A percentile compares a stretch with the other conserved stretches of the same genome.
Evolutionary conservation across 2,113 vertebrate species (phyloP).

Genomic region (Colaptes auratus): DNA sequence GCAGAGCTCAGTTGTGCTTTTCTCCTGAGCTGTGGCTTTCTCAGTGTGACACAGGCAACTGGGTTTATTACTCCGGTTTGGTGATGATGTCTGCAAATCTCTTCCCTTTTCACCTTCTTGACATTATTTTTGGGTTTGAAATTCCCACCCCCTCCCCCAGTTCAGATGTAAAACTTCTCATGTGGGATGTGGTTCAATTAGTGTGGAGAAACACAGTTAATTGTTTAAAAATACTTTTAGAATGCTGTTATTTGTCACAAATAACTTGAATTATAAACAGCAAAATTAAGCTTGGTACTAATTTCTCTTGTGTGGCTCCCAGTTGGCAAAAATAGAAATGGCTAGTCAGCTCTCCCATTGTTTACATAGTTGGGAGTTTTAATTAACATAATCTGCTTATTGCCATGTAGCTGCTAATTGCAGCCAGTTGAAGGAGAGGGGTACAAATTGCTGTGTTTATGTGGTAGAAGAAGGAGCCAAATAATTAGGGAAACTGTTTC

Average conservation of each 20-base stretch:
- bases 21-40: slow-evolving; percentile 43
- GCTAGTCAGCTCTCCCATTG: slow-evolving; percentile 69
- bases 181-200: not conserved
- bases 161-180: not conserved
- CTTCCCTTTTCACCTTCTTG: not conserved
- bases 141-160: too few relatives aligned
- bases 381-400: slow-evolving; percentile 72
- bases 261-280: slow-evolving; percentile 47
- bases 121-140: not conserved
- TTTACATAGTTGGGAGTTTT: slow-evolving; percentile 69
- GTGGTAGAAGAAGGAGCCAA: slow-evolving; percentile 63
- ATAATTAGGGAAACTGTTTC: slow-evolving; percentile 66
- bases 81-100: not conserved
- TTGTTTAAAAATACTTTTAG: slow-evolving; percentile 9
- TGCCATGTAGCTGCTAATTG: slow-evolving; percentile 70
- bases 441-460: slow-evolving; percentile 70
- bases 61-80: not conserved
- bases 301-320: slow-evolving; percentile 60
- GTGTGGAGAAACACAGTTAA: not conserved
- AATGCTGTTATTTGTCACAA: slow-evolving; percentile 31
- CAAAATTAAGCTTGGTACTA: slow-evolving; percentile 48
- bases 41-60: not conserved
- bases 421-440: slow-evolving; percentile 67
- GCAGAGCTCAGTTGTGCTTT: slow-evolving; percentile 28
- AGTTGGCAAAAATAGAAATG: slow-evolving; percentile 67